Evolutionary conservation across 2,113 vertebrate species (phyloP), one percentile per base, ranked within the genome.

Genomic region (Podarcis muralis): DNA sequence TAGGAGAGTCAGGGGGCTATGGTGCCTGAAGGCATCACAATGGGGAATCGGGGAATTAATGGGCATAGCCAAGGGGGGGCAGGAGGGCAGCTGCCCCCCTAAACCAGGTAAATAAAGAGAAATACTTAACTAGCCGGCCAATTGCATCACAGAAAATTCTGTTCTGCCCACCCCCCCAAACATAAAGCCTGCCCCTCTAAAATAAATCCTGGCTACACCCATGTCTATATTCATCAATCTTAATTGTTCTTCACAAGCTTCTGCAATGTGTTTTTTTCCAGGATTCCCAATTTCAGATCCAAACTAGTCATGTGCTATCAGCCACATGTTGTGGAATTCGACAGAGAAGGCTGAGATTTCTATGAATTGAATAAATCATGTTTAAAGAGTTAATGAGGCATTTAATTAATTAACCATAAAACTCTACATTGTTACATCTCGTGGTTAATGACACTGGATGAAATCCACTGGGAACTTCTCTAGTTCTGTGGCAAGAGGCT

Each of bases 351-450:
- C 94, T 96, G 91, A 92, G 95, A 96, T 96, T 97, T 96, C 96
- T 95, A 94, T 95, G 95, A 97, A 97, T 97, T 91, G 93, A 97
- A 96, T 97, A 97, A 97, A 96, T 97, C 95, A 96, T 96, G 95
- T 96, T 96, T 92, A 95, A 97, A 97, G 97, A 96, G 95, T 97
- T 97, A 97, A 97, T 96, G 96, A 96, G 96, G 96, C 97, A 96
- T 97, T 96, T 97, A 97, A 97, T 97, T 97, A 97, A 97, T 97
- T 97, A 97, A 97, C 96, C 96, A 93, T 95, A 95, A 97, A 97
- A 95, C 94, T 93, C 95, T 97, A 96, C 96, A 96, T 96, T 96
- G 97, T 97, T 96, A 96, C 95, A 94, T 96, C 97, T 97, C 95
- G 93, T 92, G 90, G 95, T 96, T 96, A 97, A 97, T 96, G 97